phyloP scores from a whole-genome alignment of 2,888 invertebrate genomes.

The Leptinotarsa haldemani region DNA sequence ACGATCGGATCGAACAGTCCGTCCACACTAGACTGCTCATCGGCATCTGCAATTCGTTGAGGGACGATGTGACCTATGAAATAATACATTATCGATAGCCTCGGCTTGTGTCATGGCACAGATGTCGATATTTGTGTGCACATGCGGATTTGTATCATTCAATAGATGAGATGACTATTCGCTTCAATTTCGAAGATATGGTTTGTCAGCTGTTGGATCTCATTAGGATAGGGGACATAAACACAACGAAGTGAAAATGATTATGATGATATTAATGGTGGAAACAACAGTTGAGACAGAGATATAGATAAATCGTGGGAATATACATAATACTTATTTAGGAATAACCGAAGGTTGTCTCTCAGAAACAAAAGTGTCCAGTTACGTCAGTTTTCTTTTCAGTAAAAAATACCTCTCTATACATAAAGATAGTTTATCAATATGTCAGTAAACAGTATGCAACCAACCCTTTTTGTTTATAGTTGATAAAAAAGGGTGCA shows the following conservation, averaged over 20 bases:
- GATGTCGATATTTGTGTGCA: constrained; percentile 10
- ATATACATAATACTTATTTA: too few relatives aligned
- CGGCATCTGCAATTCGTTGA: constrained; percentile 3
- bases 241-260: not conserved
- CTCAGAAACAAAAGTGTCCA: too few relatives aligned
- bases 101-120: constrained; percentile 3
- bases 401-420: too few relatives aligned
- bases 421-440: too few relatives aligned
- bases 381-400: too few relatives aligned
- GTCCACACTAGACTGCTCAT: not conserved
- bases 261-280: not conserved
- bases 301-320: too few relatives aligned
- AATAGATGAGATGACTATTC: constrained; percentile 11
- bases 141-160: constrained; percentile 1
- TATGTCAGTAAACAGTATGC: too few relatives aligned
- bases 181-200: not conserved
- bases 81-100: constrained; percentile 1
- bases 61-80: not conserved
- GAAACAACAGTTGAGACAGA: not conserved
- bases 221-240: not conserved
- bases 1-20: not conserved
- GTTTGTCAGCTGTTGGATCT: not conserved
- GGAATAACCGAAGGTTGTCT: too few relatives aligned
- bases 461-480: too few relatives aligned
- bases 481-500: too few relatives aligned